phyloP scores from a whole-genome alignment of 2,797 vertebrate species.

The Haliaeetus vocifer region DNA sequence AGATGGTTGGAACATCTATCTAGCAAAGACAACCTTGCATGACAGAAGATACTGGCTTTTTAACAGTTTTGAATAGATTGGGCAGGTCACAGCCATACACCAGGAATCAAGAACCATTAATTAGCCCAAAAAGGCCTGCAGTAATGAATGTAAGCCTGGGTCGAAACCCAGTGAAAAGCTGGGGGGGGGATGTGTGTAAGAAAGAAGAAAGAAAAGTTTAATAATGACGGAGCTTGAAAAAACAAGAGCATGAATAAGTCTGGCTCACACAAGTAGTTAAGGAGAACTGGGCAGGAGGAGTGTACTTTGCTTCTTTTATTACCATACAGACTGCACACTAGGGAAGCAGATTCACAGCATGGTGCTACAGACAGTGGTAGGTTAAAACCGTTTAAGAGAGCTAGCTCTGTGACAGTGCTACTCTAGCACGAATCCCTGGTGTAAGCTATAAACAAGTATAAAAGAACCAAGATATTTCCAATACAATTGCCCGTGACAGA shows the following conservation, averaged over 20 bases:
- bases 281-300: neutral
- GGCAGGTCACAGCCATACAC: neutral
- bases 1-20: neutral
- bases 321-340: neutral
- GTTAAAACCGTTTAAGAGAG: neutral
- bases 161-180: neutral
- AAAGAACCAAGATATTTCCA: neutral
- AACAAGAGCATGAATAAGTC: neutral
- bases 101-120: neutral
- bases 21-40: neutral
- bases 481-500: neutral
- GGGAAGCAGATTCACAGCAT: neutral
- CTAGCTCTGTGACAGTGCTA: neutral
- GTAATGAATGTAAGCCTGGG: neutral
- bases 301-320: neutral
- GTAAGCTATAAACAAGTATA: neutral
- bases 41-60: neutral
- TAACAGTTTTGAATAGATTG: neutral
- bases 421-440: neutral
- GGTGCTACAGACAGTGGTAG: neutral
- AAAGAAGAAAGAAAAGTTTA: neutral
- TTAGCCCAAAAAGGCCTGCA: neutral
- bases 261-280: neutral
- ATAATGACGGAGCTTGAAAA: neutral
- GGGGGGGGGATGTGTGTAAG: neutral